Conservation (phyloP, 1,140 invertebrate genomes). For the Chelonus insularis region DNA sequence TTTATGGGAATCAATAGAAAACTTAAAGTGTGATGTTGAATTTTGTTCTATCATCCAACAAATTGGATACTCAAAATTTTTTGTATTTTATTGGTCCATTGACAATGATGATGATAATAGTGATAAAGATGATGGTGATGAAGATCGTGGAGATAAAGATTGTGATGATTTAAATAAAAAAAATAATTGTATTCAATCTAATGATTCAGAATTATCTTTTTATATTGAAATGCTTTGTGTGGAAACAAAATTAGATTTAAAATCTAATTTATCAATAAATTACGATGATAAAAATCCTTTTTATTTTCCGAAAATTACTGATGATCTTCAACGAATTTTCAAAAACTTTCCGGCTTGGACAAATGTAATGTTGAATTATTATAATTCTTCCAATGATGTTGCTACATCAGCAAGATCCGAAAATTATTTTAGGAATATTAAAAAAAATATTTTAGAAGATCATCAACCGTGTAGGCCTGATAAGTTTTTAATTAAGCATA, state of each 20-base stretch:
- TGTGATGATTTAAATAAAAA: background rate
- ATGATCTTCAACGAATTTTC: background rate
- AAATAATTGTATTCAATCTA: too few relatives aligned
- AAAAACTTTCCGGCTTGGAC: constrained; percentile 3
- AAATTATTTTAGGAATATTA: background rate
- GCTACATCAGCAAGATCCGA: background rate
- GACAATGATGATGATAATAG: background rate
- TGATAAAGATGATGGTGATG: too few relatives aligned
- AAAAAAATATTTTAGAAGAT: background rate
- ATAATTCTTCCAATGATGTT: background rate
- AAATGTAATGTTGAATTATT: background rate
- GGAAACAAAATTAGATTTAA: too few relatives aligned
- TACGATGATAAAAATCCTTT: too few relatives aligned
- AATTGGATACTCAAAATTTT: background rate
- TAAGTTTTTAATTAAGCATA: too few relatives aligned
- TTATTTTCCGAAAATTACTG: too few relatives aligned
- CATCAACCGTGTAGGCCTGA: background rate
- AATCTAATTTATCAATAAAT: too few relatives aligned
- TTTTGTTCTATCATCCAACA: background rate
- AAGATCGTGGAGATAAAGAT: background rate
- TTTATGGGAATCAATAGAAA: background rate
- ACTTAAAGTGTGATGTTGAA: background rate
- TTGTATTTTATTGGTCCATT: background rate
- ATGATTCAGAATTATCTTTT: too few relatives aligned
- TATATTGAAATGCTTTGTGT: too few relatives aligned